A percentile compares a stretch with the other conserved stretches of the same genome.
Conservation (phyloP, 2,888 invertebrate genomes). For the Tipula confusa region DNA sequence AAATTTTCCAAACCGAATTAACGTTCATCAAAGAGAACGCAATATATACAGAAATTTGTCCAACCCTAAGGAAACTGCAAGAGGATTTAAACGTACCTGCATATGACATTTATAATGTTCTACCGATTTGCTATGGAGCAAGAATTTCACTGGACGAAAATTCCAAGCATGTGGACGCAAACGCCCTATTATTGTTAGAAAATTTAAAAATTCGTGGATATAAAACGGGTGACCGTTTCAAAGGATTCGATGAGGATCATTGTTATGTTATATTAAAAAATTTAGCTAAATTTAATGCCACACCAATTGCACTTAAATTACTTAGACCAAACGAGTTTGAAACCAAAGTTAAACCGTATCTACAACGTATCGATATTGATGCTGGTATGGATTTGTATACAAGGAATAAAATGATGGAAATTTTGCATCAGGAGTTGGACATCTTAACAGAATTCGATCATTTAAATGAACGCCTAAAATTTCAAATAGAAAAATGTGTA, state of each 20-base stretch:
- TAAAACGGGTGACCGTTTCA: slow-evolving; percentile 51
- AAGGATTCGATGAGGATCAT: slow-evolving; percentile 53
- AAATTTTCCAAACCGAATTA: slow-evolving; percentile 54
- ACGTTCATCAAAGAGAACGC: slow-evolving; percentile 57
- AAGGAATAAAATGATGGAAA: slow-evolving; percentile 30
- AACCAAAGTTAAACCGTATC: slow-evolving; percentile 47
- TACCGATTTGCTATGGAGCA: slow-evolving; percentile 55
- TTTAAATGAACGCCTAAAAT: slow-evolving; percentile 37
- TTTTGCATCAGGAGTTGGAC: slow-evolving; percentile 30
- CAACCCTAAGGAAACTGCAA: slow-evolving; percentile 52
- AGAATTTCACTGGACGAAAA: slow-evolving; percentile 49
- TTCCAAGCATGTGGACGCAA: slow-evolving; percentile 51
- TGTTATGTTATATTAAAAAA: slow-evolving; percentile 51
- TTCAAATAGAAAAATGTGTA: slow-evolving; percentile 38
- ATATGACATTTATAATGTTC: slow-evolving; percentile 49
- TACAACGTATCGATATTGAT: slow-evolving; percentile 42
- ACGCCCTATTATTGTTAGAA: slow-evolving; percentile 57
- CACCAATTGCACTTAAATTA: slow-evolving; percentile 54
- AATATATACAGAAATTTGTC: slow-evolving; percentile 53
- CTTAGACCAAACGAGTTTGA: slow-evolving; percentile 50
- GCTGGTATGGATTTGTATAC: slow-evolving; percentile 32
- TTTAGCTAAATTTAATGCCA: slow-evolving; percentile 56
- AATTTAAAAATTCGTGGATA: slow-evolving; percentile 54
- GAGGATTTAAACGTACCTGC: slow-evolving; percentile 50
- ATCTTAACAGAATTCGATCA: slow-evolving; percentile 32